Base-by-base conservation (phyloP, 1,140 invertebrate genomes). In the Drosophila fuyamai region DNA sequence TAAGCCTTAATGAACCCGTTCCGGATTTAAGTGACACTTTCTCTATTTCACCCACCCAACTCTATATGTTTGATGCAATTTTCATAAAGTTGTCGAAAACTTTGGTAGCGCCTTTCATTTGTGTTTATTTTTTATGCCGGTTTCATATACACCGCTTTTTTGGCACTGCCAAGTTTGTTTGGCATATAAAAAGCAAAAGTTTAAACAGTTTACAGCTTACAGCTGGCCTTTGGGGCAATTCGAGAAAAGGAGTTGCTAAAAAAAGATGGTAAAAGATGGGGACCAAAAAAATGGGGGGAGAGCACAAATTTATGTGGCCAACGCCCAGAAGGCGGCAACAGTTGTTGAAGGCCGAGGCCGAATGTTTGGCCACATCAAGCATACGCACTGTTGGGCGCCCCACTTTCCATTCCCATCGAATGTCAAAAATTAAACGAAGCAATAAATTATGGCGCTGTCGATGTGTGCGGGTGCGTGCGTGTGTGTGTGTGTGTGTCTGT, bases 381-480 rank as follows among this genome's bases (percentile, higher is more conserved):
- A 84, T 84, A 84, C 81, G 81, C 81, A 84, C 81, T 84, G 81
- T 83, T 77, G 81, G 68, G 61, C 48, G 16, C 44, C 27, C 23
- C 36, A 18, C 40, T 48, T 44, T 16, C 58, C 44, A 8, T 9
- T 23, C 35, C 46, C 35, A 18, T 16, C 40, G 32, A 12, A 27
- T 68, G 56, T 58, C 79, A 76, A 80, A 84, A 84, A 80, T 84
- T 84, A 84, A 84, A 80, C 81, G 81, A 80, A 77, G 73, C 76
- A 84, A 80, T 84, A 84, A 84, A 84, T 84, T 80, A 84, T 72
- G 59, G 58, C 41, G 44, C 71, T 79, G 71, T 67, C 80, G 55
- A 83, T 83, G 70, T 56, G 62, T 56, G 46, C 14, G 40, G 29
- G 68, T 60, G 23, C 14, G 40, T 59, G 57, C 16, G 35, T 38